A percentile compares a stretch with the other conserved stretches of the same genome.
Conservation (phyloP, 1,140 invertebrate genomes). For the Scaptomyza pallida region DNA sequence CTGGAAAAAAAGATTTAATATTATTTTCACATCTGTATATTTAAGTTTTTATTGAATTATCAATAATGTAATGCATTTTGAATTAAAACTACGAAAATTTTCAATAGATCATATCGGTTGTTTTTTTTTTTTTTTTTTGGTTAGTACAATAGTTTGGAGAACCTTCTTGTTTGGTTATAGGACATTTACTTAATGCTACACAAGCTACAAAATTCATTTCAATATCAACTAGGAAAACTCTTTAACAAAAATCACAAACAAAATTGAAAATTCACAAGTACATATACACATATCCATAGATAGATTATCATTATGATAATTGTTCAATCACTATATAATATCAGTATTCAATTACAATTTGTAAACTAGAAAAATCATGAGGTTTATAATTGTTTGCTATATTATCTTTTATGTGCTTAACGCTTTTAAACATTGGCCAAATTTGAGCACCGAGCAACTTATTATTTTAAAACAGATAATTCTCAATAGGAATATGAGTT, state of each 20-base stretch:
- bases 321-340: conserved; percentile 43
- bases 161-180: conserved; percentile 15
- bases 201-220: conserved; percentile 54
- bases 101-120: conserved; percentile 15
- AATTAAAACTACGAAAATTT: conserved; percentile 35
- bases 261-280: conserved; percentile 56
- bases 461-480: conserved; percentile 31
- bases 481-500: conserved; percentile 30
- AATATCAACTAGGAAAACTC: conserved; percentile 42
- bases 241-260: conserved; percentile 69
- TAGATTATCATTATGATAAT: conserved; percentile 39
- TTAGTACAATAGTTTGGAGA: conserved; percentile 35
- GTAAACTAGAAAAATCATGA: conserved; percentile 78
- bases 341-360: conserved; percentile 69
- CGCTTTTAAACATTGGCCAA: conserved; percentile 25
- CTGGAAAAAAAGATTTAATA: no score
- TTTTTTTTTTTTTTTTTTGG: conserved; percentile 15
- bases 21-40: conserved; percentile 5
- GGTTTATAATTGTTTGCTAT: conserved; percentile 40
- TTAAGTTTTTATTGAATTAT: conserved; percentile 29
- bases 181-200: conserved; percentile 59
- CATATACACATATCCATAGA: conserved; percentile 18
- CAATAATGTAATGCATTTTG: conserved; percentile 36
- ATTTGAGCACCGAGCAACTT: conserved; percentile 48
- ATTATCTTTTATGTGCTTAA: conserved; percentile 10